phyloP scores from a whole-genome alignment of 2,113 vertebrate genomes.

The Bos taurus region DNA sequence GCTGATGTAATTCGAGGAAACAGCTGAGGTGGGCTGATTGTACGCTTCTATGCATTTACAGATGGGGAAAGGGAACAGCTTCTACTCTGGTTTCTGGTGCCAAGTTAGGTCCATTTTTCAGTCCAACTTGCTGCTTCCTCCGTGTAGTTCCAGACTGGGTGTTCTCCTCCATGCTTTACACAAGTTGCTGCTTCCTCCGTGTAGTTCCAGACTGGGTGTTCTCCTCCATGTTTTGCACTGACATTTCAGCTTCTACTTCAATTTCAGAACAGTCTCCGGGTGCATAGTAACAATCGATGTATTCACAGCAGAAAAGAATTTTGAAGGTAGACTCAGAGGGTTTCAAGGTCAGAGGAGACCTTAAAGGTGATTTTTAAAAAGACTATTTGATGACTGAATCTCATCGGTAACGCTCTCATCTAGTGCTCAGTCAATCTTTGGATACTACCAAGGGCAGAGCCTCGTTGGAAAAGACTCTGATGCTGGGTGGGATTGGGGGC shows the following conservation, averaged over 20 bases:
- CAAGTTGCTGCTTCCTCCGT: neutral
- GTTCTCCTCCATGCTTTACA: neutral
- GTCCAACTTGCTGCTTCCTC: neutral
- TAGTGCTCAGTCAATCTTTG: fast-evolving
- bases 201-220: neutral
- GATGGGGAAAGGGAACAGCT: neutral
- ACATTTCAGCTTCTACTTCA: neutral
- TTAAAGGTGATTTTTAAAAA: neutral
- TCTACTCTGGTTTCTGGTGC: neutral
- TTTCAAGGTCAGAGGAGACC: neutral
- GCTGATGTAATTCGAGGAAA: neutral
- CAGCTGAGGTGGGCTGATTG: neutral
- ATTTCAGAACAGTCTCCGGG: neutral
- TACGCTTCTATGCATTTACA: neutral
- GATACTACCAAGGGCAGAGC: neutral
- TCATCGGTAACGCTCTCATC: neutral
- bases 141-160: neutral
- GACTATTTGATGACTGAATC: neutral
- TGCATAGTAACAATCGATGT: neutral
- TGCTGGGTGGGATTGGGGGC: no score
- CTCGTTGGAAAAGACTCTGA: no score
- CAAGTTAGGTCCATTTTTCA: neutral
- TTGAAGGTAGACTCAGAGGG: neutral
- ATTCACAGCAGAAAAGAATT: neutral
- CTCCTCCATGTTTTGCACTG: neutral